Conservation (phyloP, 2,113 vertebrate species). For the Albula goreensis region DNA sequence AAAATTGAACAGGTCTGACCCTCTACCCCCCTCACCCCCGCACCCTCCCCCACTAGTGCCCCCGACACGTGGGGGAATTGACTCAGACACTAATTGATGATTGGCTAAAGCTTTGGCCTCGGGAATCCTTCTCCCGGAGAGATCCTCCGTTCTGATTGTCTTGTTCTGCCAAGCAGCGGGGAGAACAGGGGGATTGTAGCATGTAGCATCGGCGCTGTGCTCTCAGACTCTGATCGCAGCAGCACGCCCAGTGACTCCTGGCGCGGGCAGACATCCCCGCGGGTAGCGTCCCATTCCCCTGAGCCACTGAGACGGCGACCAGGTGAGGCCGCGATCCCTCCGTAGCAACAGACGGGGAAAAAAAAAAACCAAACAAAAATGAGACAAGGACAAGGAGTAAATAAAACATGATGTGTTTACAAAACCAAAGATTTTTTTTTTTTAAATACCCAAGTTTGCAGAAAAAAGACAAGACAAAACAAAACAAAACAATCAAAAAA, state of each 20-base stretch:
- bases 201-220: neutral
- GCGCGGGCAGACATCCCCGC: neutral
- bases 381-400: conserved; percentile 48
- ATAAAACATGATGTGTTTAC: conserved; percentile 74
- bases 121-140: neutral
- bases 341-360: conserved; percentile 22
- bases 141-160: neutral
- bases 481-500: conserved; percentile 45
- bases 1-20: neutral
- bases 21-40: neutral
- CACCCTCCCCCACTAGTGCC: neutral
- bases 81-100: too few species aligned
- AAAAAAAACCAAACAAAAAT: neutral
- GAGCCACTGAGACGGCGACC: neutral
- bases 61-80: too few species aligned
- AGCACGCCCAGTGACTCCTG: neutral
- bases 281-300: neutral
- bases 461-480: conserved; percentile 46
- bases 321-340: conserved; percentile 42
- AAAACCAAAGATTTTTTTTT: conserved; percentile 90
- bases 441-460: conserved; percentile 75
- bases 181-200: neutral
- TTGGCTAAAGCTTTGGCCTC: neutral
- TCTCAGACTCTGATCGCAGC: neutral
- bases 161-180: too few species aligned